Percentiles rank a stretch among this genome's conserved stretches.
Conservation (phyloP, 2,888 invertebrate genomes). For the Priocnemis perturbator region DNA sequence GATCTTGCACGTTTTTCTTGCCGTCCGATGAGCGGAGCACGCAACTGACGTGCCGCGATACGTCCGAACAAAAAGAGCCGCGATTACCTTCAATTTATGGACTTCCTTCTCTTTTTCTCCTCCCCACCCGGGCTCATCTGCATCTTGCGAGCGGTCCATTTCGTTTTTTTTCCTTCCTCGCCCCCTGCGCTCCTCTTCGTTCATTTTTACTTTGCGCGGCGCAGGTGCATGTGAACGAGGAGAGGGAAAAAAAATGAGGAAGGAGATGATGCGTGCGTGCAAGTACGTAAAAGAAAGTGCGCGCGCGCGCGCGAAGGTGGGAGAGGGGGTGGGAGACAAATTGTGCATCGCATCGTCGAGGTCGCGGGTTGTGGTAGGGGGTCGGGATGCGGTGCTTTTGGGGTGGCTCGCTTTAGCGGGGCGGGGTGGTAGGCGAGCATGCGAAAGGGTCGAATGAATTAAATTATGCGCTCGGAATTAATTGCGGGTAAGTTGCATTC, state of each 20-base stretch:
- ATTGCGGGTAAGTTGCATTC: slow-evolving; percentile 44
- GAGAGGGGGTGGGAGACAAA: slow-evolving; percentile 1
- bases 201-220: too few species aligned
- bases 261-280: background rate
- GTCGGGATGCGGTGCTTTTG: background rate
- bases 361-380: background rate
- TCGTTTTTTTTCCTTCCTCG: too few species aligned
- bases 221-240: too few species aligned
- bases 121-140: too few species aligned
- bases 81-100: too few species aligned
- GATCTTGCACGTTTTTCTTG: too few species aligned
- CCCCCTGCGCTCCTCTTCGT: too few species aligned
- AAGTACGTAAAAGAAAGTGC: background rate
- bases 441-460: slow-evolving; percentile 43
- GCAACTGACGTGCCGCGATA: too few species aligned
- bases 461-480: slow-evolving; percentile 59
- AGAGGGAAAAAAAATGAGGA: background rate
- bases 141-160: too few species aligned
- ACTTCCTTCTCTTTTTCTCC: too few species aligned
- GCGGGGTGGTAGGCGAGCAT: slow-evolving; percentile 1
- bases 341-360: slow-evolving; percentile 3
- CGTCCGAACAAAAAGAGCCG: too few species aligned
- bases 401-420: background rate
- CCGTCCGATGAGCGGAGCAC: too few species aligned
- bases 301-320: slow-evolving; percentile 6